Evolutionary conservation across 2,888 invertebrate species (phyloP).

Genomic region (Smittia aterrima): DNA sequence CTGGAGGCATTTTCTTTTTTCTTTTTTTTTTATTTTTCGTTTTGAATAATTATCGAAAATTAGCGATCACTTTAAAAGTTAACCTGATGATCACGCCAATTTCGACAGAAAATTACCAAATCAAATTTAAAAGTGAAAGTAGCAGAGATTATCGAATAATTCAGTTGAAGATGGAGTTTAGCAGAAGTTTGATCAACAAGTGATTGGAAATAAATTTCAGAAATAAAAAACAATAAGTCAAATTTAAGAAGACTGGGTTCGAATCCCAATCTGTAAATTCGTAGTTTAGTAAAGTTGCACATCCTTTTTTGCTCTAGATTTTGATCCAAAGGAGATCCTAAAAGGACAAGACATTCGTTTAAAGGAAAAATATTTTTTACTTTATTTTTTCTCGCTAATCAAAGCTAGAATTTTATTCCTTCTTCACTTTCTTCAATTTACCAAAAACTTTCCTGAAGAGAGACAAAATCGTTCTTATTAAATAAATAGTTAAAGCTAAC

Average conservation of each 20-base stretch:
- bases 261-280: background rate
- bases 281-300: background rate
- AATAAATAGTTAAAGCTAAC: background rate
- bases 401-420: background rate
- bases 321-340: slow-evolving; percentile 67
- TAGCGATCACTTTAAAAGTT: background rate
- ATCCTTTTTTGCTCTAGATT: slow-evolving; percentile 64
- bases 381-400: no score
- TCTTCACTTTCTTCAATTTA: background rate
- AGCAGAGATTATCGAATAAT: no score
- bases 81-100: no score
- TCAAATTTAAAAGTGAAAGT: no score
- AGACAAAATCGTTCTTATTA: background rate
- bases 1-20: slow-evolving; percentile 66
- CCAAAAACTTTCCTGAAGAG: background rate
- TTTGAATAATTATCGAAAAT: slow-evolving; percentile 26
- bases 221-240: background rate
- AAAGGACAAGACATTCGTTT: slow-evolving; percentile 70
- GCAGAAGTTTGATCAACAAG: slow-evolving; percentile 74
- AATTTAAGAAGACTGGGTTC: background rate
- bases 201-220: slow-evolving; percentile 62
- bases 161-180: slow-evolving; percentile 87
- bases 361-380: no score
- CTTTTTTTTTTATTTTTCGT: slow-evolving; percentile 44
- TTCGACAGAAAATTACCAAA: no score